Base-by-base conservation (phyloP, 2,113 vertebrate genomes). In the Sarotherodon lohbergeri region DNA sequence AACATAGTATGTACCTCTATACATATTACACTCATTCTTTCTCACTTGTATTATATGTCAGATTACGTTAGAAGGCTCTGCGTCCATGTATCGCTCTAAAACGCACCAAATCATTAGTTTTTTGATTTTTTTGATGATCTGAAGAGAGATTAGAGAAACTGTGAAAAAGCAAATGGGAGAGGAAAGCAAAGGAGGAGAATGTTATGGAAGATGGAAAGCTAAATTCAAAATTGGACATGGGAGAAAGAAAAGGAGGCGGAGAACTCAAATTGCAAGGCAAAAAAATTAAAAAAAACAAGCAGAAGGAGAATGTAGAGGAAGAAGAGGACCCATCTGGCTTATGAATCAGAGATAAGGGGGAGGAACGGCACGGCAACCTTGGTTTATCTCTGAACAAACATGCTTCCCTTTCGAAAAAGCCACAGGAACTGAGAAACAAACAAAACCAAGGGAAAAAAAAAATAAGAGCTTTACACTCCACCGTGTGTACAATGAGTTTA, bases 341-440 rank as follows among this genome's bases (percentile, higher is more conserved):
- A 91, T 83, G 89, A 93, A 92, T 95, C 93, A 84, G 66, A 91
- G 94, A 94, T 93, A 94, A 93, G 90, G 82, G 86, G 76, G 91
- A 93, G 32, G 63, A 91, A 91, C 73, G 59, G 85, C 84, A 80
- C 78, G 17, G 83, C 91, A 92, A 94, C 91, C 94, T 88, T 88
- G 85, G 89, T 93, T 95, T 93, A 93, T 93, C 92, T 92, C 90
- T 90, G 89, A 91, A 92, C 91, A 95, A 92, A 94, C 94, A 93
- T 80, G 83, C 90, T 34, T 91, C 73, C 66, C 76, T 88, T 91
- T 84, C 9, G 63, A 57, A 89, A 36, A 92, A 93, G 84, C 89
- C 84, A 88, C 86, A 76, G 81, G 82, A 92, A 94, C 80, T 85
- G 12, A 22, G 79, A 90, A 91, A 93, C 88, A 94, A 92, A 93